These are phyloP conservation scores for Pedionomus torquatus DNA, from an alignment of 2,113 vertebrate species.

Conservation along the genomic window DNA sequence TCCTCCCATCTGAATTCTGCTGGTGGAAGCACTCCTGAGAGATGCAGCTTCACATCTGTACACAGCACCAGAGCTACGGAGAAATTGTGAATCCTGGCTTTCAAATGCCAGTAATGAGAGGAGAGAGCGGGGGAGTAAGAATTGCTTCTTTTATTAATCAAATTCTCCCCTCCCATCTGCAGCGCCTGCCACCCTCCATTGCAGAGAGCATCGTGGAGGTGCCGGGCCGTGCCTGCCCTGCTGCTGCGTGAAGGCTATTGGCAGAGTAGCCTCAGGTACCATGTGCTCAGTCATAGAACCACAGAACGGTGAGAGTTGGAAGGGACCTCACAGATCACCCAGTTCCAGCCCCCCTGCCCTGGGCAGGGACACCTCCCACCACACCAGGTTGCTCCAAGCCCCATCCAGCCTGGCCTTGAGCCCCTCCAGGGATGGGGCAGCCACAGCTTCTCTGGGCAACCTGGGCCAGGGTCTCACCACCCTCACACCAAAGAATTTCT, in stretches of 20 bases:
- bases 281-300: too few species aligned
- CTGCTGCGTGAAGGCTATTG: neutral
- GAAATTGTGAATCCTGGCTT: neutral
- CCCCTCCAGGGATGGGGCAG: too few species aligned
- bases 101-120: slow-evolving; percentile 21
- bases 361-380: too few species aligned
- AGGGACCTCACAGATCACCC: too few species aligned
- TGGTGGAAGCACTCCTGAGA: neutral
- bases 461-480: too few species aligned
- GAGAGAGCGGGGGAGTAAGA: slow-evolving; percentile 25
- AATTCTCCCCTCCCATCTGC: neutral
- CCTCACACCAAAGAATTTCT: too few species aligned
- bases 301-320: too few species aligned
- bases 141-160: neutral
- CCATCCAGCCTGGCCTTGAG: too few species aligned
- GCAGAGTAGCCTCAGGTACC: neutral
- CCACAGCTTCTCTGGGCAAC: too few species aligned
- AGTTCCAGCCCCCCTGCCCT: too few species aligned
- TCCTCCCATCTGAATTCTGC: slow-evolving; percentile 21
- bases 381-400: too few species aligned
- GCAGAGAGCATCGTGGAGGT: rapidly evolving
- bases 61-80: neutral
- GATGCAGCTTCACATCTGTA: slow-evolving; percentile 27
- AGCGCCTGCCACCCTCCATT: neutral
- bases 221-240: neutral